Base-by-base conservation (phyloP, 92 coral and sea anemone species). In the Siderastrea siderea region DNA sequence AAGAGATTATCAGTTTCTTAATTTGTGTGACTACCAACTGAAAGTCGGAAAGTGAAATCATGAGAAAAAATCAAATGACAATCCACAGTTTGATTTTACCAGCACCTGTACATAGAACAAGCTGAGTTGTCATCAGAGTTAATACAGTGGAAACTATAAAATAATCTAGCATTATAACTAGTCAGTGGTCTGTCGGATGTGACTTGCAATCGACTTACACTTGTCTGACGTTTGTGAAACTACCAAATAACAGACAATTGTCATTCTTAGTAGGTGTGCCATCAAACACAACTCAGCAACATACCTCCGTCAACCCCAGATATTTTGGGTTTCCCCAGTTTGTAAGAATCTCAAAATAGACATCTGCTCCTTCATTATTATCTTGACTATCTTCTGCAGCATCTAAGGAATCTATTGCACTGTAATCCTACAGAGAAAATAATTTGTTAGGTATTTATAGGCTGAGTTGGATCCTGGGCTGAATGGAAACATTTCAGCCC, bases 281-380 rank as follows among this genome's bases (percentile, higher is more conserved):
- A 26, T 26, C 38, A 26, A 26, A 26, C 38, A 26, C 38, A 26
- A 26, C 38, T 26, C 38, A 26, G 16, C 2, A 61, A 78, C 87
- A 68, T 38, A 95, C 99, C 91, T 97, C 99, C 9, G 99, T 97
- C 48, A 97, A 77, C 11, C 99, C 99, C 1, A 97, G 81, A 72
- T 88, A 87, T n/a, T 83, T 79, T 58, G 96, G 94, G 82, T 95
- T 95, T 47, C 99, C 97, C 98, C 98, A 97, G 93, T 97, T 97
- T 16, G 99, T 87, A 47, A 66, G 75, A 66, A 97, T 95, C 84
- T 97, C 99, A 47, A 97, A 86, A 60, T 90, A 91, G 51, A 97
- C 97, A 63, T 97, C 98, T 70, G 88, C 59, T 88, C 91, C 86
- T 72, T 81, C 79, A 26, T 70, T 50, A 71, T 5, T 59, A 47